Base-by-base conservation (phyloP, 2,113 vertebrate species). In the Upupa epops region DNA sequence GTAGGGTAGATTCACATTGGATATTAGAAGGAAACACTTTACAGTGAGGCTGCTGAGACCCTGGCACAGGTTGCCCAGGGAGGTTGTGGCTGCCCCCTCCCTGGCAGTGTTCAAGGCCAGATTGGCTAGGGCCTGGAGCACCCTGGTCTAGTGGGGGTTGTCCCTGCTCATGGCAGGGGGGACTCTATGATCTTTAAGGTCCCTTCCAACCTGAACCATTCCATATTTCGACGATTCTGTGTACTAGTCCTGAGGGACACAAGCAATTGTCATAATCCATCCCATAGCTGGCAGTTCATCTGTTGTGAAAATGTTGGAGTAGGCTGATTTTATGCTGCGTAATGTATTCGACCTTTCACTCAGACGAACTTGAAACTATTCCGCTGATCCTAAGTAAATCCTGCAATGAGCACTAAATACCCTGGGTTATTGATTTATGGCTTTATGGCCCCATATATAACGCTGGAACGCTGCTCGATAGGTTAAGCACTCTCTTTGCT, bases 361-460 rank as follows among this genome's bases (percentile, higher is more conserved):
- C 59, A 83, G 58, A 37, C 63, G 69, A 45, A 52, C 40, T 81
- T 76, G 66, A 88, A 87, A 79, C 59, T 80, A 55, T 85, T 79
- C 68, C 86, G 74, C 83, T 86, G 69, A 94, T 86, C 58, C 58
- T n/a, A 88, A 70, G 73, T 66, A 94, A 92, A 92, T 93, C 86
- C 93, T 84, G 63, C 74, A 84, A 65, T 9, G 58, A 92, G 56
- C 54, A 55, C 81, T 85, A 76, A 93, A 91, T 51, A 54, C 11
- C 17, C 29, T 18, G 3, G 73, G n/a, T 31, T 92, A 88, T 78
- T 83, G 91, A 96, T 95, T 93, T 91, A 82, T 68, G 55, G 31
- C 48, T 91, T 94, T 91, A 90, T 90, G 70, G 55, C 84, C 26
- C 32, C 83, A 28, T 74, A 79, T 80, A 91, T 40, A 63, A 81